Evolutionary conservation across 2,888 invertebrate genomes (phyloP), one percentile per base, ranked within the genome.

Genomic region (Synergus japonicus): DNA sequence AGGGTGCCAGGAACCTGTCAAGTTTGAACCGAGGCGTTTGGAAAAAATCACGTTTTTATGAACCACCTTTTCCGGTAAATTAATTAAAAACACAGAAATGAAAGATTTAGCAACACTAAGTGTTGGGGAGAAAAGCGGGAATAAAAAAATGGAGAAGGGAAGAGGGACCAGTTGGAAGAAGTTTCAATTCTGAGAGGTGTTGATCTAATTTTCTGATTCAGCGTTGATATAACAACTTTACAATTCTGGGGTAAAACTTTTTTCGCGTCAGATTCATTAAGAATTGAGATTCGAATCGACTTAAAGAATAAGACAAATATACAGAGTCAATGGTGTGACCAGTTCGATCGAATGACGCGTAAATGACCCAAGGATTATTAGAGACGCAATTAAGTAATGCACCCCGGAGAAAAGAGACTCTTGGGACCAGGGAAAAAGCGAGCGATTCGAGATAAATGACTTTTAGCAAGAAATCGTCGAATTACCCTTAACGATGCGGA

Each of bases 1-100:
- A 82, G 79, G 81, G 83, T 84, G 84, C 85, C 85, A 85, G 85
- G 84, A 85, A 87, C 85, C 86, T 82, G 84, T 83, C 83, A 84
- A 81, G 83, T 83, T 84, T 84, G 78, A 81, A 78, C 84, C 78
- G 78, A 29, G 67, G 67, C 79, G n/a, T 73, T 54, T 41, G n/a
- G 60, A 54, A 73, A 69, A 41, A 73, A 73, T 73, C 54, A 73
- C 73, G 73, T 73, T 73, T 73, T 54, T 73, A 22, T n/a, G 54
- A 37, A 54, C n/a, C 49, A 73, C 54, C 54, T 54, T 10, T 22
- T 60, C 12, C 15, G 1, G 22, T 12, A 18, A 60, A 12, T 22
- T 5, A 22, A 22, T 22, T 22, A 12, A 18, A 60, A 22, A 18
- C 18, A 12, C 22, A 54, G 5, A 15, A 60, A 22, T 10, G 12